Base-by-base conservation (phyloP, 2,797 vertebrate genomes). In the Chrosomus eos region DNA sequence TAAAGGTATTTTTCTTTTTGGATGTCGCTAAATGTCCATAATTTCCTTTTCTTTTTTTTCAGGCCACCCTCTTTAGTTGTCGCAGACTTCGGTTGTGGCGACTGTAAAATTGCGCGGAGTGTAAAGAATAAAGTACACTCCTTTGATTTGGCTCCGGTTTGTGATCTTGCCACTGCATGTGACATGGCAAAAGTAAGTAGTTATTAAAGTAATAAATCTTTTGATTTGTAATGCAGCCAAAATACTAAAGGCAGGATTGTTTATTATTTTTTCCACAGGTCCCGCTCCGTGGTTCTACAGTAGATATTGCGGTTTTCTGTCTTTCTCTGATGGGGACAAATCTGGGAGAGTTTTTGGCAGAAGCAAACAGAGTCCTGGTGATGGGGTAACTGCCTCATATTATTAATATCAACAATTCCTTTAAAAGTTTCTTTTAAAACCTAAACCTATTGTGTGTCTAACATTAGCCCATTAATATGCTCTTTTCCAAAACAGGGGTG, bases 321-420 rank as follows among this genome's bases (percentile, higher is more conserved):
- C 95, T 99, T 48, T 97, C 98, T 0, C 94, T 99, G 87, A 99
- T 99, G 98, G 98, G 98, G 77, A 99, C 97, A 82, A 99, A 99
- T 89, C 94, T 98, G 86, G 84, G 87, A 21, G 97, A 99, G 86
- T 99, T 99, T 88, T 90, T 99, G 6, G 91, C 89, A 7, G 98
- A 99, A 90, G 97, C 98, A 83, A 98, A 96, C 90, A 94, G 98
- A 0, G 96, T 99, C 43, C 91, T 99, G 81, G 96, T 94, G 84
- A 91, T 83, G 70, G 93, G 96, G 98, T 99, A 94, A 68, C 4
- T 21, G 2, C 5, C 45, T 13, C 11, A 7, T 28, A 4, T 7
- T 43, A 14, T 11, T 26, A 14, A 75, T 2, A 31, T 84, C 18
- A 73, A 6, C 38, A 45, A 83, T 21, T 43, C 23, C 1, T 64